These are phyloP conservation scores for Bombus turneri DNA, from an alignment of 1,140 invertebrate genomes.

Conservation along the genomic window DNA sequence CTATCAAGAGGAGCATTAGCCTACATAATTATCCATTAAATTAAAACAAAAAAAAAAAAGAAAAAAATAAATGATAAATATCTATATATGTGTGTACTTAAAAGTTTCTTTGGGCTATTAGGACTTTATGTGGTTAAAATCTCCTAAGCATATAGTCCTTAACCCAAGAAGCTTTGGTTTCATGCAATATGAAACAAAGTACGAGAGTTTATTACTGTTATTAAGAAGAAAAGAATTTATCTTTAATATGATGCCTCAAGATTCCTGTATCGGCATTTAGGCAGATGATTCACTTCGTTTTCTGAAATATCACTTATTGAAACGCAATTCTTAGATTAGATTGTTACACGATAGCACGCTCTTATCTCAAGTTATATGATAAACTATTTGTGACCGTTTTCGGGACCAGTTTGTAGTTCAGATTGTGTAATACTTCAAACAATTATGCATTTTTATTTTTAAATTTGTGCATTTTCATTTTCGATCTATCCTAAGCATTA, in stretches of 20 bases:
- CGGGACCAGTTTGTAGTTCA: conserved; percentile 59
- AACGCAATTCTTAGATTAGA: conserved; percentile 3
- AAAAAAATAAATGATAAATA: conserved; percentile 25
- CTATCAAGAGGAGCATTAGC: neutral
- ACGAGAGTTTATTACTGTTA: conserved; percentile 68
- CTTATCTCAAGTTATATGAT: conserved; percentile 14
- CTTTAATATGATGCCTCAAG: conserved; percentile 49
- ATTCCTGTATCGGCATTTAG: conserved; percentile 61
- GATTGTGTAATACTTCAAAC: neutral
- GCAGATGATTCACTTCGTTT: neutral
- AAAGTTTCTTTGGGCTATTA: conserved; percentile 40
- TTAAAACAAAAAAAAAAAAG: conserved; percentile 20
- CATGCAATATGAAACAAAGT: conserved; percentile 18
- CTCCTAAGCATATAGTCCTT: neutral
- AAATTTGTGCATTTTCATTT: neutral
- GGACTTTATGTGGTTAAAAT: conserved; percentile 8
- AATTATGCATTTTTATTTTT: neutral
- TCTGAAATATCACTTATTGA: conserved; percentile 4
- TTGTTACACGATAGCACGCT: neutral
- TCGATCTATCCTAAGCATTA: neutral
- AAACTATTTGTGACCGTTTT: conserved; percentile 30
- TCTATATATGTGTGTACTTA: conserved; percentile 49
- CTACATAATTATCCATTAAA: conserved; percentile 39
- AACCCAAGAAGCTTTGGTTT: conserved; percentile 32
- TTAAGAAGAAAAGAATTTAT: conserved; percentile 61